These are phyloP conservation scores for Cephus spinipes DNA, from an alignment of 2,888 invertebrate species.

Conservation along the genomic window DNA sequence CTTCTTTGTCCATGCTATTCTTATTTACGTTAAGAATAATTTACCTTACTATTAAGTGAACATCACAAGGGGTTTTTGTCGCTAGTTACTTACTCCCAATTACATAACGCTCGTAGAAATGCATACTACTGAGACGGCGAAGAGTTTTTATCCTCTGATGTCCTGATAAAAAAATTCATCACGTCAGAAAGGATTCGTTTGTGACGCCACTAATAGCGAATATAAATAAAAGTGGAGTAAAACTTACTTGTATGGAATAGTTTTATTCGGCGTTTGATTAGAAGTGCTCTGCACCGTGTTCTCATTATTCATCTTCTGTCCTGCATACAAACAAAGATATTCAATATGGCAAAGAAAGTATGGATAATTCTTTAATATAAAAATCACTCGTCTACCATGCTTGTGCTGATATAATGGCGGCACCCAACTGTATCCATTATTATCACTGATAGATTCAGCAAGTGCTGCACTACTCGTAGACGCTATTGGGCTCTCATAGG, in stretches of 20 bases:
- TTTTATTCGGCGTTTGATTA: slow-evolving; percentile 41
- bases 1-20: background rate
- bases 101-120: background rate
- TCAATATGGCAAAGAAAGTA: background rate
- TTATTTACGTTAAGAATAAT: background rate
- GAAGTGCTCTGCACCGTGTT: slow-evolving; percentile 35
- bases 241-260: slow-evolving; percentile 50
- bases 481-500: slow-evolving; percentile 32
- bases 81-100: background rate
- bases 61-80: background rate
- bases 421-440: slow-evolving; percentile 58
- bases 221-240: background rate
- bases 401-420: slow-evolving; percentile 57
- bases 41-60: background rate
- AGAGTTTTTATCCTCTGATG: slow-evolving; percentile 23
- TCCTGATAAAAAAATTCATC: background rate
- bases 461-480: slow-evolving; percentile 22
- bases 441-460: slow-evolving; percentile 43
- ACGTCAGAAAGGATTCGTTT: background rate
- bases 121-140: slow-evolving; percentile 31
- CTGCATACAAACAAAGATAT: slow-evolving; percentile 23
- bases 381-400: slow-evolving; percentile 38
- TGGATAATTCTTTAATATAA: background rate
- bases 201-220: background rate
- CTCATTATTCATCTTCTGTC: slow-evolving; percentile 48